Conservation (phyloP, 2,888 invertebrate genomes). For the Creontiades dilutus region DNA sequence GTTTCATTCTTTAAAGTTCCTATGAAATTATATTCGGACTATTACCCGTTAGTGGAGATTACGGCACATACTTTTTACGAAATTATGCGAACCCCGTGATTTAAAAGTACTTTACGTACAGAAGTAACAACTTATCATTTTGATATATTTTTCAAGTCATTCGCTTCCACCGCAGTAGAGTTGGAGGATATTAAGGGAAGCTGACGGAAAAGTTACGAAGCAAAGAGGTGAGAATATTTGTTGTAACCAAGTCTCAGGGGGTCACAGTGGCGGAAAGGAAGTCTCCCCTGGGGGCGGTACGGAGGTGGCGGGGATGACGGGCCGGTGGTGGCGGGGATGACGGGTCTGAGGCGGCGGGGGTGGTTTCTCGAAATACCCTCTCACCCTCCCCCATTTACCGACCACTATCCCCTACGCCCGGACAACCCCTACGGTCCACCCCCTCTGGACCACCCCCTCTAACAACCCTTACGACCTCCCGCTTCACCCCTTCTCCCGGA, state of each 20-base stretch:
- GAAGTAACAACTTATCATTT: too few relatives aligned
- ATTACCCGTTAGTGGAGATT: too few relatives aligned
- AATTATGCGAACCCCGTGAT: too few relatives aligned
- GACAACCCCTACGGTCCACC: not conserved
- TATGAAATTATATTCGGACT: too few relatives aligned
- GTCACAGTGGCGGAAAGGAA: not conserved
- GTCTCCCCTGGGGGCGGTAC: not conserved
- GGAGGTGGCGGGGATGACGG: not conserved
- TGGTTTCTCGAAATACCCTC: not conserved
- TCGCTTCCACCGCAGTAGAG: too few relatives aligned
- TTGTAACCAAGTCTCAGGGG: slow-evolving; percentile 19
- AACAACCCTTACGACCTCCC: not conserved
- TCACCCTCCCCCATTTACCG: not conserved
- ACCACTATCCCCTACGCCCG: slow-evolving; percentile 1
- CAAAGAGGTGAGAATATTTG: slow-evolving; percentile 26
- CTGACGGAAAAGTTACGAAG: slow-evolving; percentile 12
- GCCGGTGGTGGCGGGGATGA: not conserved
- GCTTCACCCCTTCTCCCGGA: not conserved
- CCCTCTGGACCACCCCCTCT: not conserved
- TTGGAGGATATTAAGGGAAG: not conserved
- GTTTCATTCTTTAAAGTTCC: too few relatives aligned
- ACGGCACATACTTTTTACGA: too few relatives aligned
- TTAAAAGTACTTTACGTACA: too few relatives aligned
- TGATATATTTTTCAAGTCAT: too few relatives aligned
- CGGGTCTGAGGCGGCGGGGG: not conserved